Percentiles rank a stretch among this genome's conserved stretches.
These are phyloP conservation scores for Axinella damicornis DNA, from an alignment of 37 sponge, comb jelly and placozoan genomes.

Conservation along the genomic window DNA sequence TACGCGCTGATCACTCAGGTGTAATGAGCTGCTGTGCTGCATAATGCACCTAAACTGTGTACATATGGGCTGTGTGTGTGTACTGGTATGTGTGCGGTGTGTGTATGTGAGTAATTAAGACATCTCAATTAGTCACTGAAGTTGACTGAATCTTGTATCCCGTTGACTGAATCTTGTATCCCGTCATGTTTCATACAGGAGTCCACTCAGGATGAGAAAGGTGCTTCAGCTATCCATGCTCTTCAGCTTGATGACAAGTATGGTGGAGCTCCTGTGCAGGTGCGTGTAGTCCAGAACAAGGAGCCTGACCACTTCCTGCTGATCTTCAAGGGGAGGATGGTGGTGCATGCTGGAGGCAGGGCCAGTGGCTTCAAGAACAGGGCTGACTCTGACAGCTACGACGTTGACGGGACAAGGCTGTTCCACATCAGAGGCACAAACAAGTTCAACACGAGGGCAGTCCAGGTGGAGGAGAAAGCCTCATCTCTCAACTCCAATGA, in stretches of 20 bases:
- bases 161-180: too few relatives aligned
- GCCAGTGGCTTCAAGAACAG: constrained; percentile 96
- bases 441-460: constrained; percentile 73
- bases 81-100: too few relatives aligned
- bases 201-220: constrained; percentile 80
- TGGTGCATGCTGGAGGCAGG: constrained; percentile 84
- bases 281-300: constrained; percentile 89
- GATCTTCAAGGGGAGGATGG: constrained; percentile 88
- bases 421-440: constrained; percentile 91
- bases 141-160: too few relatives aligned
- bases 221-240: constrained; percentile 91
- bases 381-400: constrained; percentile 76
- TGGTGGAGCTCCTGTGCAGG: constrained; percentile 91
- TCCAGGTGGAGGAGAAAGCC: constrained; percentile 86
- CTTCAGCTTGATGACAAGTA: constrained; percentile 87
- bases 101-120: too few relatives aligned
- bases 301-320: constrained; percentile 93
- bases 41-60: too few relatives aligned
- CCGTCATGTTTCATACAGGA: too few relatives aligned
- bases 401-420: constrained; percentile 84
- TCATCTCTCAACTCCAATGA: constrained; percentile 92
- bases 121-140: too few relatives aligned
- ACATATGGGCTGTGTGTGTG: too few relatives aligned
- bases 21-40: too few relatives aligned
- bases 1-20: too few relatives aligned